phyloP scores from a whole-genome alignment of 2,888 invertebrate genomes.

The Erebia epiphron region DNA sequence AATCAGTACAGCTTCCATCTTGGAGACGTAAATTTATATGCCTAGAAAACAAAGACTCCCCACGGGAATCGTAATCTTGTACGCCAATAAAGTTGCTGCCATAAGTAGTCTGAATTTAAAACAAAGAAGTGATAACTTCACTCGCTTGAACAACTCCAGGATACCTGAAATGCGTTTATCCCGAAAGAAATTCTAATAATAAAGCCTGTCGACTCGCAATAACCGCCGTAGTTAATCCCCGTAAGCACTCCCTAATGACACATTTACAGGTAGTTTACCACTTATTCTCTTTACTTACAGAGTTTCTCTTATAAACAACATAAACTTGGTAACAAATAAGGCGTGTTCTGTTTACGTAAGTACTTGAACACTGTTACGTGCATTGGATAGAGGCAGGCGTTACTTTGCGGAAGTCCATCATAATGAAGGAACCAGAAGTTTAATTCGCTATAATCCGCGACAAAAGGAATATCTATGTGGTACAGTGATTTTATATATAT shows the following conservation, averaged over 20 bases:
- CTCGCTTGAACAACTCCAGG: background rate
- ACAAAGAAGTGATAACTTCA: too few relatives aligned
- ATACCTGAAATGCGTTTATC: conserved; percentile 1
- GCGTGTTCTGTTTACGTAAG: conserved; percentile 8
- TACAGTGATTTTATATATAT: too few relatives aligned
- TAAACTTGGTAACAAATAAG: conserved; percentile 17
- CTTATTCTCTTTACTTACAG: conserved; percentile 15
- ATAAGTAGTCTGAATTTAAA: too few relatives aligned
- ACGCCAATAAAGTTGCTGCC: too few relatives aligned
- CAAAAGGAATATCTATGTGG: too few relatives aligned
- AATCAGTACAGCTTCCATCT: too few relatives aligned
- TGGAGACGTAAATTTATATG: background rate
- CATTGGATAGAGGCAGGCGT: too few relatives aligned
- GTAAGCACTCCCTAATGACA: conserved; percentile 26
- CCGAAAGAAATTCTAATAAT: conserved; percentile 24
- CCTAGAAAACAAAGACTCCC: background rate
- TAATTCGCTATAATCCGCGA: too few relatives aligned
- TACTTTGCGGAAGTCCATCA: too few relatives aligned
- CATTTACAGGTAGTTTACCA: conserved; percentile 25
- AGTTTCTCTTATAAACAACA: conserved; percentile 10
- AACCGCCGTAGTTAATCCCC: conserved; percentile 23
- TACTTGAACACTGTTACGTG: background rate
- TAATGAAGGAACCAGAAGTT: too few relatives aligned
- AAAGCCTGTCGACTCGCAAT: conserved; percentile 24
- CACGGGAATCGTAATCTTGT: too few relatives aligned